Conservation (phyloP, 2,888 invertebrate species). For the Graphium colonna region DNA sequence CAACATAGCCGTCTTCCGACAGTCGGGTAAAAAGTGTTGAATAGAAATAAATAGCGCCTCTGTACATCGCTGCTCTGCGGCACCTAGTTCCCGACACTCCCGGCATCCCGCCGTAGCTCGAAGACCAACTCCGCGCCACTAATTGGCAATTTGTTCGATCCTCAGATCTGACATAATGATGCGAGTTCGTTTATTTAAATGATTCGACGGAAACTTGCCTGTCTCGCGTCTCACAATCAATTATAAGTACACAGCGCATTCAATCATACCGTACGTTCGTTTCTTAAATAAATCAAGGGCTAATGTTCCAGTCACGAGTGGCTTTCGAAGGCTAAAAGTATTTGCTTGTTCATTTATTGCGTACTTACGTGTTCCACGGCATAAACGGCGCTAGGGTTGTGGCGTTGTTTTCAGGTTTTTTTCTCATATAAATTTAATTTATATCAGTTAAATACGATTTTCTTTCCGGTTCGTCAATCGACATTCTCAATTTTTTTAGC, state of each 20-base stretch:
- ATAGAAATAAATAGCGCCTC: too few relatives aligned
- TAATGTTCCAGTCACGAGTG: slow-evolving; percentile 46
- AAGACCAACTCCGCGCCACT: slow-evolving; percentile 56
- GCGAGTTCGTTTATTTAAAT: slow-evolving; percentile 78
- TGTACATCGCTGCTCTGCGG: slow-evolving; percentile 26
- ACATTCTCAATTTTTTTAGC: too few relatives aligned
- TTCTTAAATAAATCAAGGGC: slow-evolving; percentile 50
- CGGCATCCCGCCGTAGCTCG: slow-evolving; percentile 43
- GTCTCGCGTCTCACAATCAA: slow-evolving; percentile 43
- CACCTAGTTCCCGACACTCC: slow-evolving; percentile 28
- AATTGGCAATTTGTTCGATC: slow-evolving; percentile 80
- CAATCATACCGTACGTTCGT: slow-evolving; percentile 29
- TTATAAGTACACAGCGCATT: slow-evolving; percentile 11
- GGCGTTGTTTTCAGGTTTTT: slow-evolving; percentile 29
- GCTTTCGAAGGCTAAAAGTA: slow-evolving; percentile 37
- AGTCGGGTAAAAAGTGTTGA: too few relatives aligned
- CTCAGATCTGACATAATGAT: slow-evolving; percentile 78
- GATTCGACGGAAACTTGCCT: slow-evolving; percentile 74
- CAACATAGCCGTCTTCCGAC: too few relatives aligned
- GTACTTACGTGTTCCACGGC: slow-evolving; percentile 17
- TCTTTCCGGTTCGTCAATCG: too few relatives aligned
- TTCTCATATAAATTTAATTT: too few relatives aligned
- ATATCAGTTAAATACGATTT: too few relatives aligned
- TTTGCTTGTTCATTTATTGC: slow-evolving; percentile 24
- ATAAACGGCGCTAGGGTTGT: slow-evolving; percentile 5